phyloP scores from a whole-genome alignment of 2,113 vertebrate genomes.

The Diphyllodes magnificus region DNA sequence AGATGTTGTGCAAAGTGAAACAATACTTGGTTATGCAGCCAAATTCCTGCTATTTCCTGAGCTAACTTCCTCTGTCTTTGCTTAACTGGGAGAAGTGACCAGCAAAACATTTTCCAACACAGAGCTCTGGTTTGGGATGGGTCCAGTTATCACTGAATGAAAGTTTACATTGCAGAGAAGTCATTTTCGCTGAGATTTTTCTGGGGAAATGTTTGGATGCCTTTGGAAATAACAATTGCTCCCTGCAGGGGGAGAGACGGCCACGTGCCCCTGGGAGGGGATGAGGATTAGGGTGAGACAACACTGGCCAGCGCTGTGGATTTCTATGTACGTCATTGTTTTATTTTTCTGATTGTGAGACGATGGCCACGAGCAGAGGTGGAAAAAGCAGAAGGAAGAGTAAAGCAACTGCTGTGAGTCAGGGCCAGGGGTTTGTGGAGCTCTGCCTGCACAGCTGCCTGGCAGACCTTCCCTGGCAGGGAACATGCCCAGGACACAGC shows the following conservation, averaged over 20 bases:
- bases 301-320: neutral
- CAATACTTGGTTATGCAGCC: neutral
- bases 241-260: neutral
- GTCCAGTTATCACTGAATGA: neutral
- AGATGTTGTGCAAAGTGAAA: neutral
- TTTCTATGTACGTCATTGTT: neutral
- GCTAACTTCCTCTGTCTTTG: neutral
- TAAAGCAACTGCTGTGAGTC: neutral
- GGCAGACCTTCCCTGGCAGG: neutral
- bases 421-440: neutral
- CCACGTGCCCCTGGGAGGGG: neutral
- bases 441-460: neutral
- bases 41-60: neutral
- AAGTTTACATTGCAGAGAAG: neutral
- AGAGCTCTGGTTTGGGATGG: neutral
- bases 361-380: neutral
- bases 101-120: neutral
- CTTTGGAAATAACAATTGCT: neutral
- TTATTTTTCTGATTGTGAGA: neutral
- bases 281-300: neutral
- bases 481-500: neutral
- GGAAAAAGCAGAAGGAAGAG: slow-evolving; percentile 22
- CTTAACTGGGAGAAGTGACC: neutral
- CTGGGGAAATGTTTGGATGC: neutral
- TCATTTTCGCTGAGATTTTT: neutral